phyloP scores from a whole-genome alignment of 2,888 invertebrate genomes.

The Lithodes maja region DNA sequence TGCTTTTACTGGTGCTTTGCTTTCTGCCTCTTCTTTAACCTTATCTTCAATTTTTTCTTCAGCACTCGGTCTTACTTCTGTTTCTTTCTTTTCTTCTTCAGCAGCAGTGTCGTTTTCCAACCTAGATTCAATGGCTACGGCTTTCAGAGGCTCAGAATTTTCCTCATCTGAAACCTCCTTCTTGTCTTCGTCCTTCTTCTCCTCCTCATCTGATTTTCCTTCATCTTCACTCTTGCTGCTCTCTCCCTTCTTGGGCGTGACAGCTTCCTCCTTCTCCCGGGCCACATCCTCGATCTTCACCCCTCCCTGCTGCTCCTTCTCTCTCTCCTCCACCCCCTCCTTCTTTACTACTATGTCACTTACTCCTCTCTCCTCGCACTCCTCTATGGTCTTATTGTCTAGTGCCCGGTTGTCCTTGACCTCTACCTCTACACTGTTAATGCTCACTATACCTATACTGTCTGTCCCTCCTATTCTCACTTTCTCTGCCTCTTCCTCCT shows the following conservation, averaged over 20 bases:
- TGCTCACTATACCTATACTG: constrained; percentile 42
- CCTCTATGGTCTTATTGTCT: constrained; percentile 54
- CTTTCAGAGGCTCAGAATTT: neutral
- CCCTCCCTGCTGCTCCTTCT: constrained; percentile 21
- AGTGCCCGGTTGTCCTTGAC: constrained; percentile 44
- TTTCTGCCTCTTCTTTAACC: constrained; percentile 75
- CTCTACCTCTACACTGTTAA: constrained; percentile 43
- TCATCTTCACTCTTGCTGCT: constrained; percentile 35
- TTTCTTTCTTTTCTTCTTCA: constrained; percentile 22
- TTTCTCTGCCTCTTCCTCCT: neutral
- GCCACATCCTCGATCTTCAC: constrained; percentile 54
- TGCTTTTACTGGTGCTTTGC: constrained; percentile 70
- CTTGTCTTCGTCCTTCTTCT: constrained; percentile 50
- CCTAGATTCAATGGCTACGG: neutral
- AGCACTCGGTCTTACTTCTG: neutral
- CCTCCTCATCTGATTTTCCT: constrained; percentile 38
- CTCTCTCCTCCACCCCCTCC: constrained; percentile 16
- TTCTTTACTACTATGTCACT: constrained; percentile 18
- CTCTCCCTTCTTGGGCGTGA: constrained; percentile 25
- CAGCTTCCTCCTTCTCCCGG: constrained; percentile 33
- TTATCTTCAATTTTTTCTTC: constrained; percentile 5
- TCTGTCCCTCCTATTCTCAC: constrained; percentile 28
- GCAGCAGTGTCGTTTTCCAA: constrained; percentile 11
- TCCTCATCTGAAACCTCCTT: constrained; percentile 65
- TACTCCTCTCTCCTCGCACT: constrained; percentile 27